Evolutionary conservation across 2,797 vertebrate genomes (phyloP).

Genomic region (Pseudochirops cupreus): DNA sequence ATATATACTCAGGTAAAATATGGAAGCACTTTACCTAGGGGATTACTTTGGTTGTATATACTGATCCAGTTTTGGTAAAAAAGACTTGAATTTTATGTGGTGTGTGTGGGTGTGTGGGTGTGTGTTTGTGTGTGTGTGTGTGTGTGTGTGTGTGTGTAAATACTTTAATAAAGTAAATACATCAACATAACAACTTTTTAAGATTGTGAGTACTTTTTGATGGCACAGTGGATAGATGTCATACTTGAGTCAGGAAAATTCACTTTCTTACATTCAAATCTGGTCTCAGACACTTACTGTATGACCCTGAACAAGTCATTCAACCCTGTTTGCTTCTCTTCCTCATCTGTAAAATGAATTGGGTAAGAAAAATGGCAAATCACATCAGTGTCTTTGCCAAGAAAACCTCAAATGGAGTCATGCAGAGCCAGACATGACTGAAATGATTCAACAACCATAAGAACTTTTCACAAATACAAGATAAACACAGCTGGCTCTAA

Average conservation of each 20-base stretch:
- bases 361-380: not conserved
- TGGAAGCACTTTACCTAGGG: not conserved
- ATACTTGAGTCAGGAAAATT: not conserved
- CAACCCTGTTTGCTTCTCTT: not conserved
- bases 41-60: not conserved
- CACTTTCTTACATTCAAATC: not conserved
- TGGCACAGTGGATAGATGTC: not conserved
- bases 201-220: not conserved
- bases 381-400: not conserved
- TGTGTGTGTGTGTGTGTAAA: no score
- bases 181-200: not conserved
- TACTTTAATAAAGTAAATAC: no score
- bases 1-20: not conserved
- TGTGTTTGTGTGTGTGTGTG: no score
- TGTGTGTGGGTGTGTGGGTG: no score
- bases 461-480: not conserved
- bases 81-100: not conserved
- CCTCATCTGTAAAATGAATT: not conserved
- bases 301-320: not conserved
- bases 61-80: not conserved
- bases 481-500: not conserved
- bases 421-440: not conserved
- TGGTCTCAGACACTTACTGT: not conserved
- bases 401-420: not conserved
- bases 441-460: not conserved